Percentiles rank a stretch among this genome's conserved stretches.
phyloP scores from a whole-genome alignment of 2,113 vertebrate genomes.

The Isurus oxyrinchus region DNA sequence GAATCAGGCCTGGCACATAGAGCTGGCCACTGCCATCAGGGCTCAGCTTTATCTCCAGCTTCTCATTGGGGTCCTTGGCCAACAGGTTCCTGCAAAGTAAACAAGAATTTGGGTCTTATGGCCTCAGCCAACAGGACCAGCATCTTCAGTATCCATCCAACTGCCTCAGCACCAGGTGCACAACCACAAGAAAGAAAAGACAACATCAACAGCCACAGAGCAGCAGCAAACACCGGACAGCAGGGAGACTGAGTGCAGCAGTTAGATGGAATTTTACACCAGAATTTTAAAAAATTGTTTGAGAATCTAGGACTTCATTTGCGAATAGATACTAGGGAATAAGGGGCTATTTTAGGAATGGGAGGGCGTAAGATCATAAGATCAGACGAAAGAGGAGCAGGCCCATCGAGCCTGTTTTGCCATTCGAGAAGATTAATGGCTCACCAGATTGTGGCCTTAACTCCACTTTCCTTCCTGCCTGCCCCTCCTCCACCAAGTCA shows the following conservation, averaged over 20 bases:
- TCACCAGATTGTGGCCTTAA: no score
- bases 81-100: constrained; percentile 70
- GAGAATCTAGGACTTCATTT: not conserved
- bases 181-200: not conserved
- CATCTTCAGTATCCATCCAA: no score
- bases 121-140: not conserved
- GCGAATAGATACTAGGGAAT: not conserved
- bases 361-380: no score
- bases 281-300: not conserved
- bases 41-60: constrained; percentile 89
- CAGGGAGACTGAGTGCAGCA: not conserved
- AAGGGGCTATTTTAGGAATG: not conserved
- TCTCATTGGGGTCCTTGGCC: constrained; percentile 75
- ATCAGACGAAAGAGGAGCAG: no score
- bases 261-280: not conserved
- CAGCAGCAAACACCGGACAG: constrained; percentile 3
- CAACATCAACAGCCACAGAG: constrained; percentile 21
- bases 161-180: not conserved
- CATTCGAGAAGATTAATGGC: no score
- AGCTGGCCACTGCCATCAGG: constrained; percentile 87
- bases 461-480: no score
- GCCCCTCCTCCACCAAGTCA: no score
- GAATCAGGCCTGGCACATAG: constrained; percentile 80
- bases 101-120: not conserved
- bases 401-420: no score